Evolutionary conservation across 2,797 vertebrate species (phyloP).

Genomic region (Darevskia mixta): DNA sequence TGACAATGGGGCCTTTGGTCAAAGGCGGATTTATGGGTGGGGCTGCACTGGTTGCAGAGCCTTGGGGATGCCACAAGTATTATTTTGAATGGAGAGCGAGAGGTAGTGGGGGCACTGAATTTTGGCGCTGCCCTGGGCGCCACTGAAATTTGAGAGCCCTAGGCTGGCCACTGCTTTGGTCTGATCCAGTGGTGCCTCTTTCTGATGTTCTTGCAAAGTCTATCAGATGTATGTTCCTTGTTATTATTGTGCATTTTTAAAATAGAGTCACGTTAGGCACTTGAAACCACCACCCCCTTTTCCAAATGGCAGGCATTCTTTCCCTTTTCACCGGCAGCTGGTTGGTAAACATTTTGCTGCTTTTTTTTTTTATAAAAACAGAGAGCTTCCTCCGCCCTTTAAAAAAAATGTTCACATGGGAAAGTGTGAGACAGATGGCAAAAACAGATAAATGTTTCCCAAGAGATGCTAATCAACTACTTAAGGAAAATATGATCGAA

Average conservation of each 20-base stretch:
- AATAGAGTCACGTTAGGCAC: background rate
- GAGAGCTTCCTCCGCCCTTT: conserved; percentile 8
- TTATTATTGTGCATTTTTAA: conserved; percentile 14
- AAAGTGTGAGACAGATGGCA: conserved; percentile 1
- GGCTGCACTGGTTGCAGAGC: too few species aligned
- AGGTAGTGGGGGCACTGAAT: too few species aligned
- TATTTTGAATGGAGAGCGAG: too few species aligned
- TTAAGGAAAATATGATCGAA: conserved; percentile 28
- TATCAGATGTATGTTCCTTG: background rate
- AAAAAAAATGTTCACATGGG: conserved; percentile 23
- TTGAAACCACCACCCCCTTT: background rate
- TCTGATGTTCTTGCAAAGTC: background rate
- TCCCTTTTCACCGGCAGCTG: conserved; percentile 23
- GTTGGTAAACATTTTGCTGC: background rate
- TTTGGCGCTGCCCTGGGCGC: too few species aligned
- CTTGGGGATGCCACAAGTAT: too few species aligned
- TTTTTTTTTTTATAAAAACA: background rate
- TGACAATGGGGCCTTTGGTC: too few species aligned
- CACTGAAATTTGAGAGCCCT: too few species aligned
- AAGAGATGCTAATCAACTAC: conserved; percentile 19
- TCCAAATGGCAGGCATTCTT: background rate
- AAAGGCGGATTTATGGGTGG: too few species aligned
- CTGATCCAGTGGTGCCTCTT: background rate
- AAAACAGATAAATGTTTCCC: conserved; percentile 20
- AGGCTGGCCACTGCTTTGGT: background rate